phyloP scores from a whole-genome alignment of 2,797 vertebrate species.

The Gephyroberyx darwinii region DNA sequence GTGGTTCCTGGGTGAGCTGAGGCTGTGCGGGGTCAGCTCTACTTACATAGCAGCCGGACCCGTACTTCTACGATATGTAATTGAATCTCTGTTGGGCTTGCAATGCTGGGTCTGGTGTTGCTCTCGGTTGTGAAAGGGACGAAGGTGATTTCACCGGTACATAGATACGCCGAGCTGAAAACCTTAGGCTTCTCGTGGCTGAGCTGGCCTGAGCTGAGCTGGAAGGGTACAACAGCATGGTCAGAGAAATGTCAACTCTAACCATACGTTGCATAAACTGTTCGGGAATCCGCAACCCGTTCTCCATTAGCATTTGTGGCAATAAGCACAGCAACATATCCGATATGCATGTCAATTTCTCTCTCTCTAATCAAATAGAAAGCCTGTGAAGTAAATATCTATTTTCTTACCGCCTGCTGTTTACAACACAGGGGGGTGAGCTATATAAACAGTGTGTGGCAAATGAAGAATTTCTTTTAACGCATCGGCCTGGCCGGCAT shows the following conservation, averaged over 20 bases:
- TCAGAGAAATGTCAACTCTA: slow-evolving; percentile 24
- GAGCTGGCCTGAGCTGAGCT: background rate
- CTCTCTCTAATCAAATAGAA: slow-evolving; percentile 79
- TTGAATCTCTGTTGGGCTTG: slow-evolving; percentile 49
- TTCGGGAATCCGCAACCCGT: slow-evolving; percentile 42
- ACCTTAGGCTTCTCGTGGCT: background rate
- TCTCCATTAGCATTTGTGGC: slow-evolving; percentile 62
- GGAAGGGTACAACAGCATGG: background rate
- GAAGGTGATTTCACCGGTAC: background rate
- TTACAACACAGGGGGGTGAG: slow-evolving; percentile 66
- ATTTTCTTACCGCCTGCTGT: slow-evolving; percentile 73
- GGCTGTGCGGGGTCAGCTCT: slow-evolving; percentile 51
- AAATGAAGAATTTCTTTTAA: slow-evolving; percentile 82
- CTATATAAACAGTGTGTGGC: slow-evolving; percentile 75
- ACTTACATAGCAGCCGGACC: slow-evolving; percentile 54
- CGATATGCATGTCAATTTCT: slow-evolving; percentile 72
- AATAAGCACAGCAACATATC: slow-evolving; percentile 58
- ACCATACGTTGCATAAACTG: slow-evolving; percentile 13
- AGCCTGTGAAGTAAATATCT: slow-evolving; percentile 80
- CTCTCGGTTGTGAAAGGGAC: background rate
- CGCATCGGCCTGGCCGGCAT: slow-evolving; percentile 77
- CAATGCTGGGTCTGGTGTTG: slow-evolving; percentile 29
- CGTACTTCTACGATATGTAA: slow-evolving; percentile 62
- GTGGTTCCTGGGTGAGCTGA: slow-evolving; percentile 61
- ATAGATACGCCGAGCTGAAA: background rate